Conservation (phyloP, 2,797 vertebrate species). For the Anguilla megastoma region DNA sequence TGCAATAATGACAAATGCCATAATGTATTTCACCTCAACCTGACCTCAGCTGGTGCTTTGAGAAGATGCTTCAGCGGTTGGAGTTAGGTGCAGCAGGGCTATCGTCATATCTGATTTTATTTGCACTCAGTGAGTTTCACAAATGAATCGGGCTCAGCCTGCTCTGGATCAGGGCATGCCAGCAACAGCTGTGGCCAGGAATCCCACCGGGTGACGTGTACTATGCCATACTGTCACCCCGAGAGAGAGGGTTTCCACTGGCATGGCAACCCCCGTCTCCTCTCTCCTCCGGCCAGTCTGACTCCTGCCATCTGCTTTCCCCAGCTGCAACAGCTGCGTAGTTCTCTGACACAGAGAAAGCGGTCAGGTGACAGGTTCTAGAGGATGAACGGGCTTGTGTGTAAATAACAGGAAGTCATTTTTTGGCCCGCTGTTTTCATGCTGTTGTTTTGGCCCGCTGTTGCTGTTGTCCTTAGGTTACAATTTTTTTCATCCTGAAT, state of each 20-base stretch:
- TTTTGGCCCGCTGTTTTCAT: too few species aligned
- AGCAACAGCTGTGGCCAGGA: not conserved
- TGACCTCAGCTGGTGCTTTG: not conserved
- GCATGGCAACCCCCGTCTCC: not conserved
- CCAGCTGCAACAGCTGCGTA: not conserved
- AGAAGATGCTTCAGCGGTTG: not conserved
- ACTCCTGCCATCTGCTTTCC: not conserved
- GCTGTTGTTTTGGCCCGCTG: too few species aligned
- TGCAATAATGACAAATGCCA: not conserved
- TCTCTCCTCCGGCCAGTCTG: not conserved
- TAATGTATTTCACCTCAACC: not conserved
- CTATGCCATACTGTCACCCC: not conserved
- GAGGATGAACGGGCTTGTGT: not conserved
- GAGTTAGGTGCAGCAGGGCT: not conserved
- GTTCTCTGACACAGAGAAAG: not conserved
- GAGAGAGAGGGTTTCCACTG: not conserved
- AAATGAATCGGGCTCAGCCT: not conserved
- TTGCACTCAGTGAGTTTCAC: not conserved
- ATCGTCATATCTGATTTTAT: not conserved
- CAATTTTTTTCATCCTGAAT: not conserved
- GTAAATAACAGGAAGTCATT: too few species aligned
- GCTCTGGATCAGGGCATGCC: not conserved
- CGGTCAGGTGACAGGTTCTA: not conserved
- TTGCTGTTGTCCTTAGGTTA: too few species aligned
- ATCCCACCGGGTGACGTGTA: not conserved